Evolutionary conservation across 2,888 invertebrate genomes (phyloP).

Genomic region (Drosophila hawaiiensis): DNA sequence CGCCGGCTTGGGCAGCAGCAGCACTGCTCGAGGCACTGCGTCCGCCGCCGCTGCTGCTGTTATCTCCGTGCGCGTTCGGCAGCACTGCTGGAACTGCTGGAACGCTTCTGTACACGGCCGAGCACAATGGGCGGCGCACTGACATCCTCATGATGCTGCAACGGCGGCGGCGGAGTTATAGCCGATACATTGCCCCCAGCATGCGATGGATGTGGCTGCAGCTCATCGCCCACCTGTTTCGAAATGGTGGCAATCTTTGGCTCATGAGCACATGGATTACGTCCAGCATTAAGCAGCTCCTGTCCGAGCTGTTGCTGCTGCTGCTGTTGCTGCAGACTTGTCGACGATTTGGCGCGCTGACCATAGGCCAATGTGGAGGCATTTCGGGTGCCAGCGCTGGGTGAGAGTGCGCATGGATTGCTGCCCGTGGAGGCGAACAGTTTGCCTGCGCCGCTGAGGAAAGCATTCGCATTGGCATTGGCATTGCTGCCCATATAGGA

Average conservation of each 20-base stretch:
- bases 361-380: slow-evolving; percentile 69
- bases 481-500: slow-evolving; percentile 85
- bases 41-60: slow-evolving; percentile 48
- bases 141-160: slow-evolving; percentile 79
- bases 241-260: slow-evolving; percentile 85
- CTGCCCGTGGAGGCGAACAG: slow-evolving; percentile 52
- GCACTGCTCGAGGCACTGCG: slow-evolving; percentile 59
- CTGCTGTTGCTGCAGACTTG: slow-evolving; percentile 61
- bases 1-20: slow-evolving; percentile 32
- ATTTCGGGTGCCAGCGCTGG: slow-evolving; percentile 56
- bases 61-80: slow-evolving; percentile 64
- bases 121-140: slow-evolving; percentile 77
- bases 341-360: slow-evolving; percentile 75
- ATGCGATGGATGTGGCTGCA: slow-evolving; percentile 49
- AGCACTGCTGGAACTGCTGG: slow-evolving; percentile 53
- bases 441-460: slow-evolving; percentile 68
- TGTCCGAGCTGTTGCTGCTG: slow-evolving; percentile 45
- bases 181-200: slow-evolving; percentile 51
- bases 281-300: slow-evolving; percentile 59
- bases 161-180: slow-evolving; percentile 71
- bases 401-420: slow-evolving; percentile 68
- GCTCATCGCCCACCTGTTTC: slow-evolving; percentile 83
- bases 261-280: slow-evolving; percentile 76
- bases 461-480: slow-evolving; percentile 75
- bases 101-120: slow-evolving; percentile 80